phyloP scores from a whole-genome alignment of 2,888 invertebrate species.

The Pristionchus exspectatus region DNA sequence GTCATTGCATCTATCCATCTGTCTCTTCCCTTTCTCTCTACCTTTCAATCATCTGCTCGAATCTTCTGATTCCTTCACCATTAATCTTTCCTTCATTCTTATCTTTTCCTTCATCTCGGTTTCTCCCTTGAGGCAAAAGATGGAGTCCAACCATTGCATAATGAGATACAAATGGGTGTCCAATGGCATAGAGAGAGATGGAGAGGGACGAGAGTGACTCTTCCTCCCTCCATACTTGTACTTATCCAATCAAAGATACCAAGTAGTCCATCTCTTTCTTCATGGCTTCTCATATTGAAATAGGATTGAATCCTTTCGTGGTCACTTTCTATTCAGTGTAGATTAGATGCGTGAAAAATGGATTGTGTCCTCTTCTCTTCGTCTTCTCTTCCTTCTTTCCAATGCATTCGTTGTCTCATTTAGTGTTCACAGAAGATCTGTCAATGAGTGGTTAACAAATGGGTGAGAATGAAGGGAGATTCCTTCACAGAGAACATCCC shows the following conservation, averaged over 20 bases:
- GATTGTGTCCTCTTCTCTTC: background rate
- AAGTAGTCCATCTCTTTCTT: background rate
- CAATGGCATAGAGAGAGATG: constrained; percentile 25
- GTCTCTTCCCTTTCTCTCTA: background rate
- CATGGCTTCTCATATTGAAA: background rate
- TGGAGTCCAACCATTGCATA: constrained; percentile 10
- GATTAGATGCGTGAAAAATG: background rate
- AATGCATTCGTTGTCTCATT: constrained; percentile 3
- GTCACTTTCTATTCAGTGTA: constrained; percentile 19
- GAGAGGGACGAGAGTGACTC: constrained; percentile 22
- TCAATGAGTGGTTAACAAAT: background rate
- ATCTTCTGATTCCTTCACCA: background rate
- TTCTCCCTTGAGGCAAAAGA: constrained; percentile 37
- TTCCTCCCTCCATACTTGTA: background rate
- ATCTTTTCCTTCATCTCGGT: background rate
- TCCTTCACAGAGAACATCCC: background rate
- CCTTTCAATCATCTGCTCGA: background rate
- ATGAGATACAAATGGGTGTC: constrained; percentile 51
- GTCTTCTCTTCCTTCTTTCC: background rate
- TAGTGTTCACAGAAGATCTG: constrained; percentile 30
- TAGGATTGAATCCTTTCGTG: background rate
- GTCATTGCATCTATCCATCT: background rate
- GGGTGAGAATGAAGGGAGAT: background rate
- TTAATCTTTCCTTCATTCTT: constrained; percentile 7
- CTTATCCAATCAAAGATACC: background rate